phyloP scores from a whole-genome alignment of 2,888 invertebrate genomes.

The Rhamphomyia laevipes region DNA sequence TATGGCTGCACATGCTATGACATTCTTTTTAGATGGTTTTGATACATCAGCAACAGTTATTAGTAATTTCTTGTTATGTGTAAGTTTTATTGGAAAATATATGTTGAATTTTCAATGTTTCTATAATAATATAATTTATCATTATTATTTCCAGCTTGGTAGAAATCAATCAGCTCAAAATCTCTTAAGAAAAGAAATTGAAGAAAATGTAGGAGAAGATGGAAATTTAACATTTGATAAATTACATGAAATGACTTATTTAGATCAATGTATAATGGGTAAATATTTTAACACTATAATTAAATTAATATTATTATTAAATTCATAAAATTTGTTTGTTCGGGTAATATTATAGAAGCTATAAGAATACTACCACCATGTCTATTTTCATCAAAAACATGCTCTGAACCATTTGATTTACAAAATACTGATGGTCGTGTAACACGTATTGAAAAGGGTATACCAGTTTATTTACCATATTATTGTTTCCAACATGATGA shows the following conservation, averaged over 20 bases:
- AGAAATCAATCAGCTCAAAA: constrained; percentile 20
- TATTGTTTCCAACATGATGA: constrained; percentile 31
- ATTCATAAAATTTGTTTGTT: not conserved
- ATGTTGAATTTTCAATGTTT: not conserved
- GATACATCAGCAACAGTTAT: constrained; percentile 29
- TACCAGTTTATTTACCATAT: constrained; percentile 27
- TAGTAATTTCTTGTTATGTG: constrained; percentile 24
- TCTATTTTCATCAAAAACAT: constrained; percentile 22
- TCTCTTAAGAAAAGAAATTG: constrained; percentile 24
- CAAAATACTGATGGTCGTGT: constrained; percentile 12
- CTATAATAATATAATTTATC: not conserved
- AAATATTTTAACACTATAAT: not conserved
- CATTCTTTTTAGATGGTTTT: constrained; percentile 33
- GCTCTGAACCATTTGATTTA: constrained; percentile 20
- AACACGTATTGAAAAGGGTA: constrained; percentile 22
- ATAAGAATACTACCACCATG: constrained; percentile 24
- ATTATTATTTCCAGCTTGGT: constrained; percentile 19
- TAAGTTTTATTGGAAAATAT: constrained; percentile 11
- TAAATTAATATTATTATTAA: not conserved
- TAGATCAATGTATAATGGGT: constrained; percentile 31
- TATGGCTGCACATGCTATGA: constrained; percentile 27
- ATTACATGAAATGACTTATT: constrained; percentile 23
- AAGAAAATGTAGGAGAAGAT: constrained; percentile 1
- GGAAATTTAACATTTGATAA: constrained; percentile 21
- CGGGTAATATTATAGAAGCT: constrained; percentile 20